These are phyloP conservation scores for Anorthoa munda DNA, from an alignment of 2,888 invertebrate species.

Conservation along the genomic window DNA sequence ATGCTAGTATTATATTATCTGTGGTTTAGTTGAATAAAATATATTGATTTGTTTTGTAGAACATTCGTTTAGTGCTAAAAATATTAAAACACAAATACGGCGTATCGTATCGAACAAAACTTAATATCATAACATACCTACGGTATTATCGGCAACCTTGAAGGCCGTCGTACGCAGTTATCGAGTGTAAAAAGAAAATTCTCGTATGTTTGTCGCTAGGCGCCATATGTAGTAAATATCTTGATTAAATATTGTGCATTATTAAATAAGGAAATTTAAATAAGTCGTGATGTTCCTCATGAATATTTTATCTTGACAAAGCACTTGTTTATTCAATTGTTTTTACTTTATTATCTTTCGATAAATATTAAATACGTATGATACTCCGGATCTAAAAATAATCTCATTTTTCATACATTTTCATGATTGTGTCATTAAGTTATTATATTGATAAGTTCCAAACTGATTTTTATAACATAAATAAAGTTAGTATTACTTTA, in stretches of 20 bases:
- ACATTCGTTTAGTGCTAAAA: neutral
- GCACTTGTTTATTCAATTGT: constrained; percentile 47
- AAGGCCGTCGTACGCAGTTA: constrained; percentile 25
- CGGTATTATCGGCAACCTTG: constrained; percentile 21
- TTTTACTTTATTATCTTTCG: constrained; percentile 36
- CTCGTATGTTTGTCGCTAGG: neutral
- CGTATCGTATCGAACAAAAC: constrained; percentile 2
- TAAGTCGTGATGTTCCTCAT: constrained; percentile 11
- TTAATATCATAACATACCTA: constrained; percentile 23
- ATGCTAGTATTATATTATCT: too few species aligned
- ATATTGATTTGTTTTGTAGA: too few species aligned
- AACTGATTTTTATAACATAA: constrained; percentile 37
- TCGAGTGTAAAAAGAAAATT: constrained; percentile 9
- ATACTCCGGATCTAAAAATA: constrained; percentile 47
- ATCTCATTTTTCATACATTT: constrained; percentile 38
- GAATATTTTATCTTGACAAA: constrained; percentile 44
- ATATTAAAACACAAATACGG: neutral
- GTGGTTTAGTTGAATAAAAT: too few species aligned
- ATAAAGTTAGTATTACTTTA: constrained; percentile 46
- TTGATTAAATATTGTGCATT: constrained; percentile 22
- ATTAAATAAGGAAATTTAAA: constrained; percentile 14
- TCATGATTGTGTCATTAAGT: constrained; percentile 7
- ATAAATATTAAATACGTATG: constrained; percentile 40
- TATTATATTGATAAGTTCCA: constrained; percentile 18
- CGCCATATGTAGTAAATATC: neutral